Conservation (phyloP, 2,888 invertebrate species). For the Gonocerus acuteangulatus region DNA sequence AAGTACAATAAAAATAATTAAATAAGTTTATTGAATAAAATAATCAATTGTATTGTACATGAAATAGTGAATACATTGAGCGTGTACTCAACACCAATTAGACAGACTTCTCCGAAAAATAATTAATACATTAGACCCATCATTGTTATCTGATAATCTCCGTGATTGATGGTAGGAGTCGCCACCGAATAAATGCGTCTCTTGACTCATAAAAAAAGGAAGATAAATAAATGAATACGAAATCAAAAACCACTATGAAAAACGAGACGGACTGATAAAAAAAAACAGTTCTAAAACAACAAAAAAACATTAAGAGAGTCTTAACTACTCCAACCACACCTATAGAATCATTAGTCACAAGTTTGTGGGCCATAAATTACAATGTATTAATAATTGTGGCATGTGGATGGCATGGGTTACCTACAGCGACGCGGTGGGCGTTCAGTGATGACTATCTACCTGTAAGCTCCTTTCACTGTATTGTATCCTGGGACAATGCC, state of each 20-base stretch:
- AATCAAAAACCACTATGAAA: not conserved
- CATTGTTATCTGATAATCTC: not conserved
- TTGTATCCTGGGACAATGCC: not conserved
- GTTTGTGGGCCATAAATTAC: not conserved
- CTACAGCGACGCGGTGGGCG: not conserved
- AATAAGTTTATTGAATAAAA: no score
- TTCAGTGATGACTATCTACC: not conserved
- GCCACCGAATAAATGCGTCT: not conserved
- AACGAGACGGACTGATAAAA: not conserved
- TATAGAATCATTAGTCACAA: conserved; percentile 1
- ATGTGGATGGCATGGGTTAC: not conserved
- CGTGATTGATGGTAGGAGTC: not conserved
- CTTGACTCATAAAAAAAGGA: no score
- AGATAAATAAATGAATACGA: no score
- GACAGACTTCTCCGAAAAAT: not conserved
- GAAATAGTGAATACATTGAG: no score
- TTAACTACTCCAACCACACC: not conserved
- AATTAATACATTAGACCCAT: not conserved
- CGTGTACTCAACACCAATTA: no score
- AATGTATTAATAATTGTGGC: not conserved
- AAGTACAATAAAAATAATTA: no score
- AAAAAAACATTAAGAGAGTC: not conserved
- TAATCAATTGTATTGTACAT: no score
- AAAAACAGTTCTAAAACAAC: not conserved
- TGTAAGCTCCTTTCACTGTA: not conserved